Conservation (phyloP, 1,140 invertebrate genomes). For the Lepidostoma basale region DNA sequence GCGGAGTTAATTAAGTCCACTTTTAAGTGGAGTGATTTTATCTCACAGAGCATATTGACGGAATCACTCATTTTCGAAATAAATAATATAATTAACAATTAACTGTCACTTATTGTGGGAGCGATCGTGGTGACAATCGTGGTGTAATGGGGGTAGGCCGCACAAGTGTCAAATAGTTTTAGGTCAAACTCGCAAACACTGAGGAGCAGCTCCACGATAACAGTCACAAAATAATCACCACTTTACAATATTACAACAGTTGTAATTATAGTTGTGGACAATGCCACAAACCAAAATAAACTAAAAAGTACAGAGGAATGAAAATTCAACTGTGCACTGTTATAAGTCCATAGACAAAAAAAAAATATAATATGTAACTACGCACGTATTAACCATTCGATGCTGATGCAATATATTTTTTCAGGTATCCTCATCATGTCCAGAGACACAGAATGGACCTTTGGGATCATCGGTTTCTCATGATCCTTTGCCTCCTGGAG, state of each 20-base stretch:
- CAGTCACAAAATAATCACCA: not conserved
- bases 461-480: slow-evolving; percentile 54
- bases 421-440: slow-evolving; percentile 39
- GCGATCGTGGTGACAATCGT: too few species aligned
- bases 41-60: too few species aligned
- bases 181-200: too few species aligned
- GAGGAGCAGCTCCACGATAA: too few species aligned
- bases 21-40: too few species aligned
- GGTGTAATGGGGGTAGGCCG: too few species aligned
- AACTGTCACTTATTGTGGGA: too few species aligned
- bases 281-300: not conserved
- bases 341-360: not conserved
- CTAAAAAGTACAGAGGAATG: not conserved
- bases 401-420: slow-evolving; percentile 10
- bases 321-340: not conserved
- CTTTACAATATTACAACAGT: not conserved
- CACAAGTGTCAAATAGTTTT: too few species aligned
- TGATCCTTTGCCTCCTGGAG: slow-evolving; percentile 42
- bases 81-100: too few species aligned
- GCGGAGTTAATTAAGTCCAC: too few species aligned
- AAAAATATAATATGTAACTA: not conserved
- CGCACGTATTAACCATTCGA: too few species aligned
- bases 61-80: too few species aligned
- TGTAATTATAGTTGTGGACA: not conserved
- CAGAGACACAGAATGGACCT: slow-evolving; percentile 51